A percentile compares a stretch with the other conserved stretches of the same genome.
These are phyloP conservation scores for Sula dactylatra DNA, from an alignment of 2,113 vertebrate species.

Conservation along the genomic window DNA sequence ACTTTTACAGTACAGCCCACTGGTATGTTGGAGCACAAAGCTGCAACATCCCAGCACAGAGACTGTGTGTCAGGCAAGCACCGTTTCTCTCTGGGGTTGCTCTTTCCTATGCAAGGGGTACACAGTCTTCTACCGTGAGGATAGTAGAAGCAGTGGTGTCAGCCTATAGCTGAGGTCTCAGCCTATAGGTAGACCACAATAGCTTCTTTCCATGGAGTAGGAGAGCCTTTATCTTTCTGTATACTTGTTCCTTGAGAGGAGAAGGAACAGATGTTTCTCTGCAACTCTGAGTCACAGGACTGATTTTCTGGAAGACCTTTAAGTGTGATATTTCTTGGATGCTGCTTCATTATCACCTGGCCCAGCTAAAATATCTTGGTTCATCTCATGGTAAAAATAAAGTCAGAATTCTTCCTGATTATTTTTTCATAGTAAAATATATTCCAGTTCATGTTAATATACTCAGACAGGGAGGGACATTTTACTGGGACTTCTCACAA, in stretches of 20 bases:
- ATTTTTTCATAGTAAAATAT: neutral
- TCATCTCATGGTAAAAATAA: neutral
- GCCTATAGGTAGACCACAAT: neutral
- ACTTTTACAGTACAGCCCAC: neutral
- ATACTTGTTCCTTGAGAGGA: neutral
- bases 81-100: neutral
- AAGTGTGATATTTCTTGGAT: neutral
- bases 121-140: neutral
- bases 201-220: neutral
- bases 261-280: neutral
- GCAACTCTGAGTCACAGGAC: neutral
- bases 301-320: neutral
- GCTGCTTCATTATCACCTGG: neutral
- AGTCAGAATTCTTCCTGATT: neutral
- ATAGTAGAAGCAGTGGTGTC: neutral
- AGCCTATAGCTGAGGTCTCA: neutral
- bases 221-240: neutral
- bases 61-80: neutral
- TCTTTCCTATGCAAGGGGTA: neutral
- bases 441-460: neutral
- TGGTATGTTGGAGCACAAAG: neutral
- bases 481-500: neutral
- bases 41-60: neutral
- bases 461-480: neutral
- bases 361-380: neutral